Percentiles rank a stretch among this genome's conserved stretches.
Conservation (phyloP, 2,113 vertebrate species). For the Coreoperca whiteheadi region DNA sequence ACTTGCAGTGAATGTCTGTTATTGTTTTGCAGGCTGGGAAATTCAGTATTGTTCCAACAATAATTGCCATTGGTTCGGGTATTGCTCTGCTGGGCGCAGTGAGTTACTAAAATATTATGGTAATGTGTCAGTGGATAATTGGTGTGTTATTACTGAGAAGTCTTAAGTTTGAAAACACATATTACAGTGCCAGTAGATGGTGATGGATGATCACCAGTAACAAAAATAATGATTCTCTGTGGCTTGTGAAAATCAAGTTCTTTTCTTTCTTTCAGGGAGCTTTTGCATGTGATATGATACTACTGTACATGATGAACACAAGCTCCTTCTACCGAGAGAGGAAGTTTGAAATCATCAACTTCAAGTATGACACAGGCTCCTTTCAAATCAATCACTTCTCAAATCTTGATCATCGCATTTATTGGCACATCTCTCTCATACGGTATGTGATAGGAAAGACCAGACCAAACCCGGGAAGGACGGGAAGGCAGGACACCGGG, state of each 20-base stretch:
- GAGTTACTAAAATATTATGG: constrained; percentile 76
- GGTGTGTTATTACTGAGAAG: not conserved
- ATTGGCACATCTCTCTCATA: not conserved
- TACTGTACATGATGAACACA: constrained; percentile 95
- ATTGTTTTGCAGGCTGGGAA: constrained; percentile 91
- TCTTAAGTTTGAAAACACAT: not conserved
- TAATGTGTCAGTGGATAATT: not conserved
- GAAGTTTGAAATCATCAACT: constrained; percentile 95
- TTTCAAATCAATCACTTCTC: not conserved
- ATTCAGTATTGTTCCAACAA: constrained; percentile 94
- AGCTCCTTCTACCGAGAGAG: constrained; percentile 93
- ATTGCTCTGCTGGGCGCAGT: constrained; percentile 93
- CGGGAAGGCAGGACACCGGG: constrained; percentile 48
- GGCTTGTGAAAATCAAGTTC: not conserved
- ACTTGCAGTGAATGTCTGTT: constrained; percentile 19
- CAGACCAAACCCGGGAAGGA: constrained; percentile 64
- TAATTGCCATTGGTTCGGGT: constrained; percentile 94
- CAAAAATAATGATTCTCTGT: not conserved
- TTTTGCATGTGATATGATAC: constrained; percentile 94
- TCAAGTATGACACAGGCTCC: constrained; percentile 84
- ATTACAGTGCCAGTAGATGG: not conserved
- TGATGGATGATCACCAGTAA: not conserved
- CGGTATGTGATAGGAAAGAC: constrained; percentile 63
- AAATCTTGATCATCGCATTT: not conserved
- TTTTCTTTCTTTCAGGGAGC: constrained; percentile 85